Evolutionary conservation across 2,113 vertebrate species (phyloP), one percentile per base, ranked within the genome.

Genomic region (Opisthocomus hoazin): DNA sequence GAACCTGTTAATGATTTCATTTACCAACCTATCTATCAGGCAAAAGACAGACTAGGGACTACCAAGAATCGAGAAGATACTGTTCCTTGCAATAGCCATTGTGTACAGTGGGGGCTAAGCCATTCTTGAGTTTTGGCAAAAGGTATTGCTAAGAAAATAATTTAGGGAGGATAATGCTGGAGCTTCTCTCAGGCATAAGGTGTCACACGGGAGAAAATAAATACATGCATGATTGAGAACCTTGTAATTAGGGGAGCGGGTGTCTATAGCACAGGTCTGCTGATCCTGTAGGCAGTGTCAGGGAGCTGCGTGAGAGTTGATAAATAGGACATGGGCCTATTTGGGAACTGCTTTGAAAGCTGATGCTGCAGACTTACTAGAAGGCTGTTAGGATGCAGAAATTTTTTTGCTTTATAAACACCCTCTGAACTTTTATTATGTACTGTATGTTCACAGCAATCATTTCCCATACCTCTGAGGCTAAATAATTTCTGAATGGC

Each of bases 401-500:
- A 88, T 83, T 80, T 77, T 88, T 85, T 76, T 0, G 0, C 26
- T 94, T 81, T 90, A 80, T 87, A 91, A 97, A 90, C 78, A 57
- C n/a, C 16, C 53, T 92, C 76, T 89, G 90, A 96, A 93, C 69
- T 95, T 95, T 68, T 91, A 87, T 78, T 84, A 81, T 61, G 15
- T 87, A 50, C 86, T 93, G 46, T 87, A 45, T 48, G 57, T 95
- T 94, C 94, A 53, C 83, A 92, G 90, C 80, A 95, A 90, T 94
- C 69, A 36, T 82, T 92, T 93, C 69, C 80, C 68, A n/a, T 94
- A 92, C 74, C 92, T 96, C 88, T 7, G 2, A 95, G 88, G 80
- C 88, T 82, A 90, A 94, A 90, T 94, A 92, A 91, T 94, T 96
- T 94, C 91, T 94, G 86, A 93, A 92, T 79, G 92, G 83, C 76